A percentile compares a stretch with the other conserved stretches of the same genome.
Evolutionary conservation across 2,797 vertebrate species (phyloP).

Genomic region (Intellagama lesueurii): DNA sequence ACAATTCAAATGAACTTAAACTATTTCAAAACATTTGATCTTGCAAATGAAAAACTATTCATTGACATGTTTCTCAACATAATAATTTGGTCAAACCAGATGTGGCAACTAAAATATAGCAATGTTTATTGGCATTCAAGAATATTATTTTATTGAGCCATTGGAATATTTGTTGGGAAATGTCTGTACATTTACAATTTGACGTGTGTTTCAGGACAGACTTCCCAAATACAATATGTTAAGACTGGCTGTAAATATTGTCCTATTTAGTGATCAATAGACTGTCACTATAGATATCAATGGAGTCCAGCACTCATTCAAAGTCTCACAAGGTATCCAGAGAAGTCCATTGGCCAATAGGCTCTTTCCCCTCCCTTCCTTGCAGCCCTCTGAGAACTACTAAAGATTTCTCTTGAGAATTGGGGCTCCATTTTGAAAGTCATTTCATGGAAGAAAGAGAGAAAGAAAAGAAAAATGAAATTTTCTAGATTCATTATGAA

Average conservation of each 20-base stretch:
- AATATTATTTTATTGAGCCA: background rate
- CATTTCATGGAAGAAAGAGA: background rate
- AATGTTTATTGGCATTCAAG: background rate
- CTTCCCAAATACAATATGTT: slow-evolving; percentile 25
- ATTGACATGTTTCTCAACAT: slow-evolving; percentile 13
- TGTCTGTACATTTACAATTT: background rate
- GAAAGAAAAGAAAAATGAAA: background rate
- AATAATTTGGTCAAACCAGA: background rate
- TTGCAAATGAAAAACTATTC: slow-evolving; percentile 17
- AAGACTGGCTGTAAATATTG: background rate
- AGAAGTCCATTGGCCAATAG: background rate
- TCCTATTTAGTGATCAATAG: background rate
- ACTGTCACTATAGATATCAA: background rate
- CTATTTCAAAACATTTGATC: slow-evolving; percentile 22
- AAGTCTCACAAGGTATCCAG: background rate
- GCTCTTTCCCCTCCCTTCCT: background rate
- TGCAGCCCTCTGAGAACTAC: background rate
- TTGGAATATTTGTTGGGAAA: background rate
- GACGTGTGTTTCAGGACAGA: background rate
- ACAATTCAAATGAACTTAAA: slow-evolving; percentile 33
- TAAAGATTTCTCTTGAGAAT: background rate
- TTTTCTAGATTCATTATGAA: background rate
- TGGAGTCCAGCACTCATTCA: background rate
- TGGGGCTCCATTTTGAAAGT: background rate
- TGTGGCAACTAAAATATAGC: background rate